phyloP scores from a whole-genome alignment of 2,888 invertebrate genomes.

The Cheilosia soror region DNA sequence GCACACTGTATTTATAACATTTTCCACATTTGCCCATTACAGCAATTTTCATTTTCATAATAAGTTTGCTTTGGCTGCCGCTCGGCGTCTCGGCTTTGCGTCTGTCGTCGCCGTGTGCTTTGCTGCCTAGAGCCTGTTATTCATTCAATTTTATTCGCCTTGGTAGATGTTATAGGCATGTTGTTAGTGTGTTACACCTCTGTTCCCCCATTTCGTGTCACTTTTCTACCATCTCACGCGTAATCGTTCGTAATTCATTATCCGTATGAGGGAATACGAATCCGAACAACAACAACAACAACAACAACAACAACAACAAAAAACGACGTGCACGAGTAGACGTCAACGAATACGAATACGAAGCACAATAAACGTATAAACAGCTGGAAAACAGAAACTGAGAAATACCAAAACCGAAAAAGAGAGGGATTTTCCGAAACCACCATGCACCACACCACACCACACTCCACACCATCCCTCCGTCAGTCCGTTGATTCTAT shows the following conservation, averaged over 20 bases:
- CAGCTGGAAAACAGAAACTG: slow-evolving; percentile 26
- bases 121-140: slow-evolving; percentile 25
- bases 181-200: not conserved
- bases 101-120: not conserved
- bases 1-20: slow-evolving; percentile 49
- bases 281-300: not conserved
- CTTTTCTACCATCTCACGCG: slow-evolving; percentile 53
- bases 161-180: not conserved
- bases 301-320: not conserved
- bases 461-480: not conserved
- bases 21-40: slow-evolving; percentile 62
- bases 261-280: slow-evolving; percentile 43
- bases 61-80: slow-evolving; percentile 39
- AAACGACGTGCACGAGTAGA: not conserved
- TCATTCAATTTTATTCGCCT: slow-evolving; percentile 49
- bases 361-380: slow-evolving; percentile 16
- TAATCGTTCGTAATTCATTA: slow-evolving; percentile 62
- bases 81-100: not conserved
- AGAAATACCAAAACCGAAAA: not conserved
- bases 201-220: slow-evolving; percentile 36
- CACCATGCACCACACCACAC: not conserved
- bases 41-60: slow-evolving; percentile 59
- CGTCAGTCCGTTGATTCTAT: not conserved
- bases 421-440: slow-evolving; percentile 11
- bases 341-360: not conserved